Conservation (phyloP, 2,797 vertebrate species). For the Erpetoichthys calabaricus region DNA sequence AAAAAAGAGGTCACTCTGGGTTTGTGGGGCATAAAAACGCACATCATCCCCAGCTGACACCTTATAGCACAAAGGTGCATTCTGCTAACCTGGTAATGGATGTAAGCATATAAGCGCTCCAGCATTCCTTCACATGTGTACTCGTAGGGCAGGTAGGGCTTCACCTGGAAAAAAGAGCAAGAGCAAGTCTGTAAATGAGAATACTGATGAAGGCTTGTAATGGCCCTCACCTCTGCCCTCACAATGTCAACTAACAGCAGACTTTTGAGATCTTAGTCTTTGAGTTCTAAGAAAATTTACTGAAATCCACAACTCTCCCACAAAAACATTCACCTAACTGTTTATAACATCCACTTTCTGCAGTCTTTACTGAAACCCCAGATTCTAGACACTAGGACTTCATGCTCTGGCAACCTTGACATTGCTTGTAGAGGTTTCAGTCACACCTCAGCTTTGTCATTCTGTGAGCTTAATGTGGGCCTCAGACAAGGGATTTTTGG, state of each 20-base stretch:
- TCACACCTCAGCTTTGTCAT: neutral
- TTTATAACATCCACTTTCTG: too few species aligned
- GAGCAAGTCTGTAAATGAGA: neutral
- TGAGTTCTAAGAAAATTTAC: neutral
- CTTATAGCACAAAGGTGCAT: neutral
- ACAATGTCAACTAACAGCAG: neutral
- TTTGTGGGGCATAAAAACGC: neutral
- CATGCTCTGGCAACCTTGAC: too few species aligned
- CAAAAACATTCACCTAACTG: too few species aligned
- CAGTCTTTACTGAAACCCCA: too few species aligned
- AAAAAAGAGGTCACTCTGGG: neutral
- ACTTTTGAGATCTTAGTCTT: neutral
- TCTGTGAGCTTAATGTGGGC: neutral
- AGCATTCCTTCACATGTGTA: constrained; percentile 88
- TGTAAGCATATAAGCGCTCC: constrained; percentile 80
- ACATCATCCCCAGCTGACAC: neutral
- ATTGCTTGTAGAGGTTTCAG: neutral
- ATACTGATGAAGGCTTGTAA: neutral
- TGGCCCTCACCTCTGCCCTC: neutral
- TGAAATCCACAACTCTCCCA: neutral
- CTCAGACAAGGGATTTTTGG: too few species aligned
- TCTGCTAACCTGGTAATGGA: constrained; percentile 75
- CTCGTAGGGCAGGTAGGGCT: constrained; percentile 85
- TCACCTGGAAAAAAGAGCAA: constrained; percentile 47
- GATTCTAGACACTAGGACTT: too few species aligned